Conservation (phyloP, 2,888 invertebrate genomes). For the Seladonia tumulorum region DNA sequence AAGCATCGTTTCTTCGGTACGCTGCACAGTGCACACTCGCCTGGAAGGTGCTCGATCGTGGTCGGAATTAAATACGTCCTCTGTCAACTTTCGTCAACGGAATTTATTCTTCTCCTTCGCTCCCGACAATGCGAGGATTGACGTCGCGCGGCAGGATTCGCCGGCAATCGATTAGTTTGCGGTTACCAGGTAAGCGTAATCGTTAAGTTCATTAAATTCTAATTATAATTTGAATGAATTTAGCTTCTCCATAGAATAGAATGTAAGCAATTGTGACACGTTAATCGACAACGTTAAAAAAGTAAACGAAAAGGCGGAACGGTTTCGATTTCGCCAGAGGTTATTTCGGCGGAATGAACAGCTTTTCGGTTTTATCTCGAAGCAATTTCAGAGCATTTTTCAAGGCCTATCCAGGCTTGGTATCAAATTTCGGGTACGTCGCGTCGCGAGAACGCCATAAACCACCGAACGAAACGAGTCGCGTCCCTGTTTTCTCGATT, state of each 20-base stretch:
- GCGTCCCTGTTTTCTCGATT: constrained; percentile 65
- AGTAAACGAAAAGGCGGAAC: background rate
- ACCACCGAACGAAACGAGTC: constrained; percentile 67
- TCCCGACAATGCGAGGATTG: too few relatives aligned
- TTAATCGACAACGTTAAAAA: too few relatives aligned
- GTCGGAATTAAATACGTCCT: background rate
- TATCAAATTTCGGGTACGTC: constrained; percentile 68
- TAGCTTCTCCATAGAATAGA: too few relatives aligned
- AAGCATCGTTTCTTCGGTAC: background rate
- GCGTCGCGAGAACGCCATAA: constrained; percentile 67
- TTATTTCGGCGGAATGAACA: constrained; percentile 43
- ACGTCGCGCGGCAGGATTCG: background rate
- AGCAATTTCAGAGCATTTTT: constrained; percentile 64
- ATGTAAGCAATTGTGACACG: too few relatives aligned
- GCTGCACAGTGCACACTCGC: background rate
- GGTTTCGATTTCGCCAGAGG: constrained; percentile 42
- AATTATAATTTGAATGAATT: too few relatives aligned
- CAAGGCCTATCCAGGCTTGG: constrained; percentile 66
- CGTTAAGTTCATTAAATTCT: too few relatives aligned
- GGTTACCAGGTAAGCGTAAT: too few relatives aligned
- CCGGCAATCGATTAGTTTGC: background rate
- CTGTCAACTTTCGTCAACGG: too few relatives aligned
- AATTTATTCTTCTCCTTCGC: background rate
- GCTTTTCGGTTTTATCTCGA: constrained; percentile 46
- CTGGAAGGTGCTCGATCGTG: background rate